Percentiles rank a stretch among this genome's conserved stretches.
phyloP scores from a whole-genome alignment of 2,888 invertebrate species.

The Chesias legatella region DNA sequence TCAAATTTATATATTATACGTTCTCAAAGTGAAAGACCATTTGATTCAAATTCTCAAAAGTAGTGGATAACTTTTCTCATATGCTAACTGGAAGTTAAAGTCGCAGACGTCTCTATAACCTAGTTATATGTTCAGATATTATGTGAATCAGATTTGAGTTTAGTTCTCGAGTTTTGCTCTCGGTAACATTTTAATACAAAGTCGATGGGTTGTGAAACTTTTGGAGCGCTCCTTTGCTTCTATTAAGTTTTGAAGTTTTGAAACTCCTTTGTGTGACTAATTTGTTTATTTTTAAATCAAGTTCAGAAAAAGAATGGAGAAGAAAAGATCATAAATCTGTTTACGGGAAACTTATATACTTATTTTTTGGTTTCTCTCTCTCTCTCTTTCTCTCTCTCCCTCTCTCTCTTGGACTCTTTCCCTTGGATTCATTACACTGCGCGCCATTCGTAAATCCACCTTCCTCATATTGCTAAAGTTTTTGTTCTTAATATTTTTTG shows the following conservation, averaged over 20 bases:
- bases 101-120: slow-evolving; percentile 24
- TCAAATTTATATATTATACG: no score
- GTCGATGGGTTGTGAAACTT: slow-evolving; percentile 4
- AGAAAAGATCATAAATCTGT: no score
- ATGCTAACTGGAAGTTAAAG: slow-evolving; percentile 33
- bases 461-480: no score
- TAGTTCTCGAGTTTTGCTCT: slow-evolving; percentile 17
- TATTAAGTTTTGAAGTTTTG: not conserved
- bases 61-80: slow-evolving; percentile 34
- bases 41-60: slow-evolving; percentile 35
- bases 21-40: not conserved
- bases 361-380: no score
- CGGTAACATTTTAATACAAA: slow-evolving; percentile 20
- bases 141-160: slow-evolving; percentile 20
- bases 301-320: not conserved
- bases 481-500: no score
- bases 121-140: slow-evolving; percentile 22
- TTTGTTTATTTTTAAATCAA: not conserved
- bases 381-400: no score
- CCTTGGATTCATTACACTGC: no score
- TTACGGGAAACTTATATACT: no score
- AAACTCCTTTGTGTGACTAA: not conserved
- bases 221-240: not conserved
- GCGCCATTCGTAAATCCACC: no score
- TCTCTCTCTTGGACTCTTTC: no score